Base-by-base conservation (phyloP, 2,888 invertebrate genomes). In the Noctua pronuba region DNA sequence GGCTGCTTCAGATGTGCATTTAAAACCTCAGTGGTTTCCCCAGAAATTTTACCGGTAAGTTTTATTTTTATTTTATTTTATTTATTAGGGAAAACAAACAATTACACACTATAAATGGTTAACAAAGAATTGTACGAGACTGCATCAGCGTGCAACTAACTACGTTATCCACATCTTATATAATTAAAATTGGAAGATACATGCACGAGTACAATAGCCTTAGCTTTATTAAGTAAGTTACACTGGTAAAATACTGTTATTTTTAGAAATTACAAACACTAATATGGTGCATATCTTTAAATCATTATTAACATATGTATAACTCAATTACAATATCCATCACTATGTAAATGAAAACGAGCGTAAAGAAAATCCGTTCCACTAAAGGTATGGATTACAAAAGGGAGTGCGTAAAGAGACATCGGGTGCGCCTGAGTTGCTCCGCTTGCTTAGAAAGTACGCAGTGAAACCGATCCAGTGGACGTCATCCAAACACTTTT, bases 371-470 rank as follows among this genome's bases (percentile, higher is more conserved):
- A 60, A 68, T 65, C 73, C n/a, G 41, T 72, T 60, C 70, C 71
- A 77, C 71, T 77, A 64, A 81, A 80, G 65, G 87, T 91, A 85
- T 92, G 87, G 87, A 83, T 93, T 93, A 91, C 92, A 89, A 89
- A 91, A 92, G 91, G 92, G 91, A 89, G 85, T 87, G 88, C 85
- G 83, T 77, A 86, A 88, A 87, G 83, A 88, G 88, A 89, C 86
- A 89, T 86, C 86, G 75, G 86, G 84, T 88, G 90, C 88, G 89
- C 89, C 88, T 88, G 86, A 90, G 87, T 84, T 91, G 92, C 90
- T 92, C 90, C 91, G 93, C 92, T 94, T 91, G 89, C 90, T 90
- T 93, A 93, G 94, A 94, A 94, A 94, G 94, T 91, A 87, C 73
- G 68, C 72, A 93, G 94, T 92, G 93, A 94, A 94, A 94, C 90